phyloP scores from a whole-genome alignment of 2,888 invertebrate species.

The Theretra japonica region DNA sequence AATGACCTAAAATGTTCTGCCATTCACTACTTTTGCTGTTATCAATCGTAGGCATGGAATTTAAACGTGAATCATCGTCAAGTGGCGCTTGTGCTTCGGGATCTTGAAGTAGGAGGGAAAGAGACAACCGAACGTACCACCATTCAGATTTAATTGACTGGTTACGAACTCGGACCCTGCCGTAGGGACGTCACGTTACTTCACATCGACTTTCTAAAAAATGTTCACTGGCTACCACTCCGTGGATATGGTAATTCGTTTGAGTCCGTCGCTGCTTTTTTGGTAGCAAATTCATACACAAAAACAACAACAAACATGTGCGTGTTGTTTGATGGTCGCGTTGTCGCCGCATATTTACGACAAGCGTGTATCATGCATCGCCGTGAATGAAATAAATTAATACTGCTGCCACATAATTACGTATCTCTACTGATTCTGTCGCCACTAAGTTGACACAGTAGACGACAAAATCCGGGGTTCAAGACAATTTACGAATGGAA shows the following conservation, averaged over 20 bases:
- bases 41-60: slow-evolving; percentile 82
- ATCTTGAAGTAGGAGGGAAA: slow-evolving; percentile 71
- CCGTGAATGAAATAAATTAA: background rate
- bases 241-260: slow-evolving; percentile 65
- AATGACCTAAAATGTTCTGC: slow-evolving; percentile 73
- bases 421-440: slow-evolving; percentile 36
- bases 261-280: slow-evolving; percentile 52
- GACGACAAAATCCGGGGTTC: slow-evolving; percentile 42
- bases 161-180: slow-evolving; percentile 81
- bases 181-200: slow-evolving; percentile 78
- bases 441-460: slow-evolving; percentile 43
- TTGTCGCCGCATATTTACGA: slow-evolving; percentile 31
- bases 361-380: slow-evolving; percentile 4
- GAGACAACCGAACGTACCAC: slow-evolving; percentile 75
- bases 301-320: slow-evolving; percentile 30
- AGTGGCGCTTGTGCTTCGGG: slow-evolving; percentile 79
- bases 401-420: background rate
- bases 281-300: slow-evolving; percentile 37
- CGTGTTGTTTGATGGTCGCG: slow-evolving; percentile 30
- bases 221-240: slow-evolving; percentile 59
- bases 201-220: slow-evolving; percentile 81
- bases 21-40: slow-evolving; percentile 80
- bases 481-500: slow-evolving; percentile 63
- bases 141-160: slow-evolving; percentile 83
- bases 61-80: slow-evolving; percentile 81